A percentile compares a stretch with the other conserved stretches of the same genome.
These are phyloP conservation scores for Pimpla rufipes DNA, from an alignment of 2,888 invertebrate genomes.

Conservation along the genomic window DNA sequence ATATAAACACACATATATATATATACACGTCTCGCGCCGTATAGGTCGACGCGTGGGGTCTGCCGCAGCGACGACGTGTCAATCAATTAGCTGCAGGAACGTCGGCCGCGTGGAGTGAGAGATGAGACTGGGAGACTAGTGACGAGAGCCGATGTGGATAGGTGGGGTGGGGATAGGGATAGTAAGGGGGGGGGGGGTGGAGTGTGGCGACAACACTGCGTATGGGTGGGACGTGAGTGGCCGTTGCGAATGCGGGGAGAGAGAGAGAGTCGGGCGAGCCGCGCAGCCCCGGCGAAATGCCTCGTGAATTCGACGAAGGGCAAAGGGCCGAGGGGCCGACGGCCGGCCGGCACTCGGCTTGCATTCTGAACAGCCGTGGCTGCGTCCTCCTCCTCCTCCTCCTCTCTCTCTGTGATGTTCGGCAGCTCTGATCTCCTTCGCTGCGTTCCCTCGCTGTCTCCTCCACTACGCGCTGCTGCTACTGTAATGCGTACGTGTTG, in stretches of 20 bases:
- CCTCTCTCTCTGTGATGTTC: slow-evolving; percentile 26
- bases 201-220: background rate
- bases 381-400: background rate
- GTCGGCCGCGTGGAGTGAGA: slow-evolving; percentile 31
- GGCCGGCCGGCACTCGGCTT: slow-evolving; percentile 27
- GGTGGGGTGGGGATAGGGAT: slow-evolving; percentile 36
- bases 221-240: background rate
- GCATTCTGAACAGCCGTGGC: slow-evolving; percentile 43
- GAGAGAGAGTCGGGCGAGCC: slow-evolving; percentile 16
- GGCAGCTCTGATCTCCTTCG: slow-evolving; percentile 17
- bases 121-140: slow-evolving; percentile 38
- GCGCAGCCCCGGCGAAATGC: slow-evolving; percentile 30
- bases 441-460: background rate
- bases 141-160: slow-evolving; percentile 19
- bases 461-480: no score
- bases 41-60: slow-evolving; percentile 40
- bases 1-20: background rate
- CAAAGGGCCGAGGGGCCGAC: slow-evolving; percentile 50
- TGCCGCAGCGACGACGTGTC: slow-evolving; percentile 60
- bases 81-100: slow-evolving; percentile 69
- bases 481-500: slow-evolving; percentile 1
- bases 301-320: slow-evolving; percentile 46
- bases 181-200: slow-evolving; percentile 28
- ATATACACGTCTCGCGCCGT: background rate
- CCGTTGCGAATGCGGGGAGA: background rate